Percentiles rank a stretch among this genome's conserved stretches.
Conservation (phyloP, 2,113 vertebrate species). For the Paramormyrops kingsleyae region DNA sequence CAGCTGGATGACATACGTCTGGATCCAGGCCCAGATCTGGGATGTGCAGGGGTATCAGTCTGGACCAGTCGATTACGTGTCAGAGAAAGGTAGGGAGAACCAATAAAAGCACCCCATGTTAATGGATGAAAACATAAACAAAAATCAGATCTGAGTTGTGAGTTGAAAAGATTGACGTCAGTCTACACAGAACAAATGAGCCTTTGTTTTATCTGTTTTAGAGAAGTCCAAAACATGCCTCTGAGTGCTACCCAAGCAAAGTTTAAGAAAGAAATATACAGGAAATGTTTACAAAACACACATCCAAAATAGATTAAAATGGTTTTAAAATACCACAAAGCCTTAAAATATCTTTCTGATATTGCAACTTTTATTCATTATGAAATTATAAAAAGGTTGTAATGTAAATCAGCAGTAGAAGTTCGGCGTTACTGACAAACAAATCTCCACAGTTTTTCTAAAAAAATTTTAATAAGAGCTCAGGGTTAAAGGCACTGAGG, state of each 20-base stretch:
- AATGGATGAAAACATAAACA: not conserved
- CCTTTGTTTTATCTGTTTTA: not conserved
- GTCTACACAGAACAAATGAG: not conserved
- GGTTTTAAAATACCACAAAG: not conserved
- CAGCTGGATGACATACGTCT: conserved; percentile 28
- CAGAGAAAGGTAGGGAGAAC: conserved; percentile 49
- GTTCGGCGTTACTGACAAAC: not conserved
- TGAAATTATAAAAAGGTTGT: not conserved
- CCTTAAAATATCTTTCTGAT: not conserved
- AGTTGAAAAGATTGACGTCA: not conserved
- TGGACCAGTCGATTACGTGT: conserved; percentile 25
- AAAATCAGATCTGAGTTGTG: not conserved
- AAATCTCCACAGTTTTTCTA: not conserved
- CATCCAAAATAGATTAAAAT: not conserved
- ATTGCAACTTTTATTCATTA: not conserved
- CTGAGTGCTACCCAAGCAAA: not conserved
- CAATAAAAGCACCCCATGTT: not conserved
- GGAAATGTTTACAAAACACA: not conserved
- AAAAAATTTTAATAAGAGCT: not conserved
- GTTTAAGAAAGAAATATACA: not conserved
- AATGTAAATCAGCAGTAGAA: not conserved
- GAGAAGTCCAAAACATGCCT: not conserved
- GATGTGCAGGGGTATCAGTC: conserved; percentile 10
- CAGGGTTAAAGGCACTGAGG: not conserved
- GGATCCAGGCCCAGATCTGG: conserved; percentile 35